Evolutionary conservation across 2,113 vertebrate genomes (phyloP).

Genomic region (Elachura formosa): DNA sequence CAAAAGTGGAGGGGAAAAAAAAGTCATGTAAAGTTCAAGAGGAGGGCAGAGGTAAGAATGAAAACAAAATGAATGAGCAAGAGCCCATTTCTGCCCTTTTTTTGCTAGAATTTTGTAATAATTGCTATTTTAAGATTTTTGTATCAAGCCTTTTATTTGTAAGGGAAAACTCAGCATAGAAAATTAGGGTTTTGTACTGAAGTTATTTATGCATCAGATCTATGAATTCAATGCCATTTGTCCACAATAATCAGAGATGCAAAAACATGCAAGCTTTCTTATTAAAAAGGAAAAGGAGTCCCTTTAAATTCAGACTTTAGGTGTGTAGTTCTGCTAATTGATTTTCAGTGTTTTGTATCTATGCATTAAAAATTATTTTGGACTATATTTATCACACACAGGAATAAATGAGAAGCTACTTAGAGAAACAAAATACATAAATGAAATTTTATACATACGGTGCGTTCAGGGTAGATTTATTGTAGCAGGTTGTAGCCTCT

Average conservation of each 20-base stretch:
- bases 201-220: background rate
- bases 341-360: background rate
- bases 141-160: background rate
- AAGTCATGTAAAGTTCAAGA: slow-evolving; percentile 60
- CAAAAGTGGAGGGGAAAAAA: slow-evolving; percentile 40
- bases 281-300: background rate
- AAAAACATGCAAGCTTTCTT: background rate
- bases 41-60: slow-evolving; percentile 51
- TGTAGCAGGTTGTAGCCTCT: background rate
- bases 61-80: slow-evolving; percentile 30
- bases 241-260: background rate
- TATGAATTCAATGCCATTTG: background rate
- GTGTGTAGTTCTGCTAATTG: background rate
- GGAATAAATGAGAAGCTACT: background rate
- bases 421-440: background rate
- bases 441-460: background rate
- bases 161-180: background rate
- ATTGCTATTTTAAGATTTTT: background rate
- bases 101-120: background rate
- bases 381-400: background rate
- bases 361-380: background rate
- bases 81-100: background rate
- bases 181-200: background rate
- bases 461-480: background rate
- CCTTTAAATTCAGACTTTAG: background rate